These are phyloP conservation scores for Alloplasta piceator DNA, from an alignment of 2,888 invertebrate species.

Conservation along the genomic window DNA sequence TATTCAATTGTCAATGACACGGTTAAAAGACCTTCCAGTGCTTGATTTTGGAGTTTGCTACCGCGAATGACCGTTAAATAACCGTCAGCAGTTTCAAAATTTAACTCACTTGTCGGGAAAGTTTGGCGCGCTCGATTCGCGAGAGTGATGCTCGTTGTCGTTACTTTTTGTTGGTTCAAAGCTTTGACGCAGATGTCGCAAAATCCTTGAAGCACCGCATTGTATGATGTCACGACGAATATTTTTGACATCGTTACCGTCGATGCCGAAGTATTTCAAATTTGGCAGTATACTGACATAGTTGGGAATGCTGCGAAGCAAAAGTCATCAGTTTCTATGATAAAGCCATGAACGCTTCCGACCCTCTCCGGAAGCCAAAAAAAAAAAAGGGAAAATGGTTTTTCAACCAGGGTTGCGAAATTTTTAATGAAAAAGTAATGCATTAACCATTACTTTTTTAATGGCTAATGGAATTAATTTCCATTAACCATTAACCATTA, in stretches of 20 bases:
- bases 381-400: not conserved
- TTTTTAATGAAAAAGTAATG: no score
- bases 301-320: conserved; percentile 86
- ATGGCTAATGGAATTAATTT: no score
- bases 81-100: no score
- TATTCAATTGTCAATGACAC: not conserved
- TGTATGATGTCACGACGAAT: conserved; percentile 93
- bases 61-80: no score
- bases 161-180: conserved; percentile 83
- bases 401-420: no score
- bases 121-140: conserved; percentile 64
- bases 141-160: conserved; percentile 81
- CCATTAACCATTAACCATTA: no score
- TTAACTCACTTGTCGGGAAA: conserved; percentile 86
- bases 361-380: not conserved
- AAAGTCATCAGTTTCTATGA: not conserved
- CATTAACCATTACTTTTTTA: no score
- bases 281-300: conserved; percentile 89
- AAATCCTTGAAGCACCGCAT: conserved; percentile 92
- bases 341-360: no score
- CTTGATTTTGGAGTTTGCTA: no score
- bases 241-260: conserved; percentile 93
- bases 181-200: conserved; percentile 90
- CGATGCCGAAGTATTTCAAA: conserved; percentile 91
- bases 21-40: not conserved